Conservation (phyloP, 2,888 invertebrate genomes). For the Poecilus cupreus region DNA sequence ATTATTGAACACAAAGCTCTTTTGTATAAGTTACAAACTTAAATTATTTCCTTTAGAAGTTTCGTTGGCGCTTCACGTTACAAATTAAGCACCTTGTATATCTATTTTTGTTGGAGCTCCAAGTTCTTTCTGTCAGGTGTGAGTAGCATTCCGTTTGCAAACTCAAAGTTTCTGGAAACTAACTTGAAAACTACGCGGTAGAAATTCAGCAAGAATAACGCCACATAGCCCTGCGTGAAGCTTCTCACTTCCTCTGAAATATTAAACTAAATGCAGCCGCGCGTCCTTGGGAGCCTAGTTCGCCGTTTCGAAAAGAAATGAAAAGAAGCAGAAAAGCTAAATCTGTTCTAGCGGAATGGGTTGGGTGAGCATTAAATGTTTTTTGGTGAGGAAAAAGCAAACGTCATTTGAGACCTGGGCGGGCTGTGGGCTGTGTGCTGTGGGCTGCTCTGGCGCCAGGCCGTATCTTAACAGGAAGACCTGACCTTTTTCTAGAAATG, state of each 20-base stretch:
- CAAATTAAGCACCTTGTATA: slow-evolving; percentile 27
- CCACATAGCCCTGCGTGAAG: background rate
- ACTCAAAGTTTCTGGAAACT: background rate
- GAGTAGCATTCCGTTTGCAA: slow-evolving; percentile 22
- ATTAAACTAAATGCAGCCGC: slow-evolving; percentile 24
- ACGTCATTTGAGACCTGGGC: slow-evolving; percentile 29
- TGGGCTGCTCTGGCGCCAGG: background rate
- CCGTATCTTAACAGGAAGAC: background rate
- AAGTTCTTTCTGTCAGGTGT: slow-evolving; percentile 30
- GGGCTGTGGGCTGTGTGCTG: background rate
- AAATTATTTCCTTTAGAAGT: slow-evolving; percentile 26
- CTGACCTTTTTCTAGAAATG: slow-evolving; percentile 40
- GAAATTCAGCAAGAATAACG: background rate
- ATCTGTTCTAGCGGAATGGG: slow-evolving; percentile 28
- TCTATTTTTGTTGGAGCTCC: slow-evolving; percentile 12
- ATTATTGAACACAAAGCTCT: slow-evolving; percentile 35
- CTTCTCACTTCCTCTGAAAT: slow-evolving; percentile 7
- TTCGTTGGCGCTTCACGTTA: slow-evolving; percentile 16
- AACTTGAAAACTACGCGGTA: slow-evolving; percentile 25
- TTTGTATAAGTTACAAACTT: slow-evolving; percentile 40
- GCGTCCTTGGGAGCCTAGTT: background rate
- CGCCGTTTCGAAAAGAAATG: background rate
- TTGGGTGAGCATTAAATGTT: slow-evolving; percentile 37
- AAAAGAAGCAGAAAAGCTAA: slow-evolving; percentile 43
- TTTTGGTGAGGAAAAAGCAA: slow-evolving; percentile 35